Evolutionary conservation across 2,797 vertebrate species (phyloP).

Genomic region (Orestias chungarensis): DNA sequence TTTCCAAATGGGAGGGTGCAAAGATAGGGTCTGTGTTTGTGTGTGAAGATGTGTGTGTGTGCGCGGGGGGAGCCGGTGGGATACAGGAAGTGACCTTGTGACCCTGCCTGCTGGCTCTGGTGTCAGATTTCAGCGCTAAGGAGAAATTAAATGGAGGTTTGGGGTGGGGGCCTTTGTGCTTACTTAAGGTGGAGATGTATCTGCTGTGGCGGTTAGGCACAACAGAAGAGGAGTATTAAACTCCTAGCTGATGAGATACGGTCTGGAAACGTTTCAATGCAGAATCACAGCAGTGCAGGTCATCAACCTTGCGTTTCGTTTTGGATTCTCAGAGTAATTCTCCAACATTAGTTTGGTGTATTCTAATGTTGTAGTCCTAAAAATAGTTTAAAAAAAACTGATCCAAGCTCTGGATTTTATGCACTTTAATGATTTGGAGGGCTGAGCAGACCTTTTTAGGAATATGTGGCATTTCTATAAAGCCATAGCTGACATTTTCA

Average conservation of each 20-base stretch:
- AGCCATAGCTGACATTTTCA: too few relatives aligned
- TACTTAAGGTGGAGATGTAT: slow-evolving; percentile 71
- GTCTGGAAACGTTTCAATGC: not conserved
- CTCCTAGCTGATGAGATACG: slow-evolving; percentile 19
- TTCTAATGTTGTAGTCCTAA: not conserved
- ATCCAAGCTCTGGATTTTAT: too few relatives aligned
- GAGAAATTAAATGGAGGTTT: slow-evolving; percentile 72
- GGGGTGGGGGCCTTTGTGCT: slow-evolving; percentile 62
- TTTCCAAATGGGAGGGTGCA: slow-evolving; percentile 49
- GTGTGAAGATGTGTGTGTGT: not conserved
- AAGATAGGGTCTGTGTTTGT: not conserved
- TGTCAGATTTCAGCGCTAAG: slow-evolving; percentile 83
- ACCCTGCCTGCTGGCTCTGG: slow-evolving; percentile 92
- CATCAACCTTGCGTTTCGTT: not conserved
- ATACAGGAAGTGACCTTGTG: slow-evolving; percentile 95
- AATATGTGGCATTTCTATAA: too few relatives aligned
- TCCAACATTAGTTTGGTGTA: not conserved
- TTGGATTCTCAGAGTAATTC: not conserved
- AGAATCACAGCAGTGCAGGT: not conserved
- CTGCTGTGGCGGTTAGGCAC: slow-evolving; percentile 41
- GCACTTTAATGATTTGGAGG: too few relatives aligned
- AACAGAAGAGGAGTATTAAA: slow-evolving; percentile 17
- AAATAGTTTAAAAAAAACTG: too few relatives aligned
- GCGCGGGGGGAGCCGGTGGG: slow-evolving; percentile 57
- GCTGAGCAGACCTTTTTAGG: too few relatives aligned